phyloP scores from a whole-genome alignment of 2,797 vertebrate species.

The Bucorvus abyssinicus region DNA sequence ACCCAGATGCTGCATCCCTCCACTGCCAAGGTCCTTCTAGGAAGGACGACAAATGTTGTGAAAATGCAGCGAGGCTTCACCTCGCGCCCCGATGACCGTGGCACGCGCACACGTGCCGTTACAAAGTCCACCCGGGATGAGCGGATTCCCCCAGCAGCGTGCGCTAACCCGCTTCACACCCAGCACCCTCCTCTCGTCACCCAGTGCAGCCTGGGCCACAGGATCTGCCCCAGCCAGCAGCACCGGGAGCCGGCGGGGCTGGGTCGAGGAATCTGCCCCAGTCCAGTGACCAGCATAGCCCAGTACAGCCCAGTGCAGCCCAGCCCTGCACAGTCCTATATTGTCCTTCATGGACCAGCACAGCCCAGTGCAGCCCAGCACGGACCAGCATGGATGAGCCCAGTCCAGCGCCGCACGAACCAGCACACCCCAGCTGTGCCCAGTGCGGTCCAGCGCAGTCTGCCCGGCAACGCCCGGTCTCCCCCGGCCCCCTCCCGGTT shows the following conservation, averaged over 20 bases:
- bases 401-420: neutral
- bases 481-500: too few relatives aligned
- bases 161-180: neutral
- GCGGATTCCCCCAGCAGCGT: rapidly evolving
- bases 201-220: rapidly evolving
- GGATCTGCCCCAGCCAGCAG: rapidly evolving
- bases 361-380: neutral
- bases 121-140: rapidly evolving
- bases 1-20: neutral
- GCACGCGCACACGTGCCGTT: rapidly evolving
- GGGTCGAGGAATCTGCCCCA: neutral
- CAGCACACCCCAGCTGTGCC: neutral
- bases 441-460: neutral
- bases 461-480: neutral
- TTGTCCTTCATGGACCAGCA: neutral
- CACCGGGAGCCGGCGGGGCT: rapidly evolving
- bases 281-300: neutral
- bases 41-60: neutral
- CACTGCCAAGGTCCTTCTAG: neutral
- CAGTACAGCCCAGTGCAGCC: too few relatives aligned
- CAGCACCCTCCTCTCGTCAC: neutral
- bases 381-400: too few relatives aligned
- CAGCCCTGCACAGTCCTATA: neutral
- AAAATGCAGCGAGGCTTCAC: neutral
- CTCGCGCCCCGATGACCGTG: rapidly evolving